Percentiles rank a stretch among this genome's conserved stretches.
Conservation (phyloP, 2,888 invertebrate genomes). For the Steinernema carpocapsae region DNA sequence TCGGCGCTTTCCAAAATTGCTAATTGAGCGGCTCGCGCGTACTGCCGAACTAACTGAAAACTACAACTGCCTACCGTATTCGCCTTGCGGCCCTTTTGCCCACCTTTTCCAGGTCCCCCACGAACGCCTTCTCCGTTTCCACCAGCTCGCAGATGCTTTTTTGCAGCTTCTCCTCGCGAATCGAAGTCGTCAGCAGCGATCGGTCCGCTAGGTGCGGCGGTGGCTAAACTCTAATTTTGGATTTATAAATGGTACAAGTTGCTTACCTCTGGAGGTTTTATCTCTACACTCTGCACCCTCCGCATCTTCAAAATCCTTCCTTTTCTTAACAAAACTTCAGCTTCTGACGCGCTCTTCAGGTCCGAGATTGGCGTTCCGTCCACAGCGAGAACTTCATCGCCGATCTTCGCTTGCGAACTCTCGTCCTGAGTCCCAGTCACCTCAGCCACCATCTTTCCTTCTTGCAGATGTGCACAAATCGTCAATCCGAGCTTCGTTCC, state of each 20-base stretch:
- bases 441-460: slow-evolving; percentile 13
- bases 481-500: background rate
- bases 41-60: slow-evolving; percentile 40
- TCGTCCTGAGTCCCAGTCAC: slow-evolving; percentile 11
- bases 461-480: slow-evolving; percentile 17
- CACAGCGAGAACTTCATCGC: slow-evolving; percentile 51
- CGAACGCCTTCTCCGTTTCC: slow-evolving; percentile 45
- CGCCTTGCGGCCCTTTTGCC: background rate
- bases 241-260: too few species aligned
- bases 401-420: slow-evolving; percentile 44
- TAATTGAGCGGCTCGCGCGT: slow-evolving; percentile 40
- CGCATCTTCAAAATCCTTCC: slow-evolving; percentile 51
- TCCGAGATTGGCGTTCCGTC: slow-evolving; percentile 49
- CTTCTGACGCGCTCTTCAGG: slow-evolving; percentile 47
- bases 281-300: slow-evolving; percentile 7
- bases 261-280: background rate
- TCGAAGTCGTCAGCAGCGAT: slow-evolving; percentile 7
- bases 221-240: background rate
- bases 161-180: slow-evolving; percentile 42
- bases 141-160: slow-evolving; percentile 44
- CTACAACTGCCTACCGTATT: slow-evolving; percentile 15
- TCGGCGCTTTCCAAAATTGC: slow-evolving; percentile 38
- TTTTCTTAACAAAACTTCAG: slow-evolving; percentile 49
- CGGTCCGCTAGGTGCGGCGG: background rate
- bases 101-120: slow-evolving; percentile 41